Evolutionary conservation across 2,888 invertebrate genomes (phyloP).

Genomic region (Plutella xylostella): DNA sequence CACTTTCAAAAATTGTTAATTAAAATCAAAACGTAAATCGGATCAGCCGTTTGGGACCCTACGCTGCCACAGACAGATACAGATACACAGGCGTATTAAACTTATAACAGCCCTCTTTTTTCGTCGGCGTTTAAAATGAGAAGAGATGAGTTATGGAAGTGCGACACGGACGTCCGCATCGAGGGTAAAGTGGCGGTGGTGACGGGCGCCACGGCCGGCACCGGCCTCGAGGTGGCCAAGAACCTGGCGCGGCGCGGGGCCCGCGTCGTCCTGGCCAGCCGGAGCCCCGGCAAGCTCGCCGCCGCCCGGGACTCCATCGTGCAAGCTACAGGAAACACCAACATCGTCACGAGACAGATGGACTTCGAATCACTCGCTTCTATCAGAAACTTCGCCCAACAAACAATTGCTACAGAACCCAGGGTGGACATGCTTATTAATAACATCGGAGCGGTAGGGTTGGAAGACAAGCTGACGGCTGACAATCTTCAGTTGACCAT

Average conservation of each 20-base stretch:
- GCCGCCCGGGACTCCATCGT: conserved; percentile 29
- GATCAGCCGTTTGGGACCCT: too few relatives aligned
- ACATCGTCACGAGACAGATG: conserved; percentile 40
- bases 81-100: too few relatives aligned
- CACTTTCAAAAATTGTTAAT: too few relatives aligned
- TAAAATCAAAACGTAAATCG: too few relatives aligned
- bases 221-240: conserved; percentile 43
- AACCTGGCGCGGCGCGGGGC: conserved; percentile 62
- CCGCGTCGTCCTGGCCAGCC: conserved; percentile 66
- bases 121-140: background rate
- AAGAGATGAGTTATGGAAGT: conserved; percentile 31
- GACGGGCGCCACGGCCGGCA: conserved; percentile 46
- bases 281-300: conserved; percentile 39
- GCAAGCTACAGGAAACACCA: conserved; percentile 26
- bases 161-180: conserved; percentile 31
- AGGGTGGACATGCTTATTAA: conserved; percentile 55
- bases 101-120: background rate
- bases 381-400: conserved; percentile 68
- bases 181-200: conserved; percentile 48
- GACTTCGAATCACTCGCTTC: conserved; percentile 64
- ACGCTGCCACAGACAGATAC: too few relatives aligned
- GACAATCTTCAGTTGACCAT: conserved; percentile 73
- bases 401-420: conserved; percentile 54
- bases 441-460: conserved; percentile 60
- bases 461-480: conserved; percentile 55